Conservation (phyloP, 2,113 vertebrate species). For the Ginglymostoma cirratum region DNA sequence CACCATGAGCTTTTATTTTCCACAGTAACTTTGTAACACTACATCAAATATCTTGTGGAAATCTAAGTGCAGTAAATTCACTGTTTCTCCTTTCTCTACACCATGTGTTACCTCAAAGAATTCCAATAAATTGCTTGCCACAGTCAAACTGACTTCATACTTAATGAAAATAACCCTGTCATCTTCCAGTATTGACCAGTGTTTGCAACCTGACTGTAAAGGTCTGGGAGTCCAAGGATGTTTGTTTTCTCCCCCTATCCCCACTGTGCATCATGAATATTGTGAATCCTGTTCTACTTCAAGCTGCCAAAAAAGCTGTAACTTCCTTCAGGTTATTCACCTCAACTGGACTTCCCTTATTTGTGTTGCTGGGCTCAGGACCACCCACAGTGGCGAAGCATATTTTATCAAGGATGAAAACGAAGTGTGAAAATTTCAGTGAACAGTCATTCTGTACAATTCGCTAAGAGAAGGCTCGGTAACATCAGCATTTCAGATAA, state of each 20-base stretch:
- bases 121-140: background rate
- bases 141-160: background rate
- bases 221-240: background rate
- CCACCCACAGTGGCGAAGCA: background rate
- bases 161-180: background rate
- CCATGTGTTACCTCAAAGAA: too few species aligned
- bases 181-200: background rate
- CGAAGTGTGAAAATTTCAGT: background rate
- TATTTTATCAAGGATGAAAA: background rate
- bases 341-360: background rate
- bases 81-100: too few species aligned
- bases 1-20: too few species aligned
- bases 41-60: too few species aligned
- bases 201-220: background rate
- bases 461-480: background rate
- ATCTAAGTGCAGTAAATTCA: too few species aligned
- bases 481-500: background rate
- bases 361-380: background rate
- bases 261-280: background rate
- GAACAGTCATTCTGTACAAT: background rate
- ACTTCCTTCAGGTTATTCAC: background rate
- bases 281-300: background rate
- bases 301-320: background rate
- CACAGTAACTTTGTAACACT: too few species aligned
- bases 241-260: background rate